phyloP scores from a whole-genome alignment of 2,888 invertebrate genomes.

The Homarus gammarus region DNA sequence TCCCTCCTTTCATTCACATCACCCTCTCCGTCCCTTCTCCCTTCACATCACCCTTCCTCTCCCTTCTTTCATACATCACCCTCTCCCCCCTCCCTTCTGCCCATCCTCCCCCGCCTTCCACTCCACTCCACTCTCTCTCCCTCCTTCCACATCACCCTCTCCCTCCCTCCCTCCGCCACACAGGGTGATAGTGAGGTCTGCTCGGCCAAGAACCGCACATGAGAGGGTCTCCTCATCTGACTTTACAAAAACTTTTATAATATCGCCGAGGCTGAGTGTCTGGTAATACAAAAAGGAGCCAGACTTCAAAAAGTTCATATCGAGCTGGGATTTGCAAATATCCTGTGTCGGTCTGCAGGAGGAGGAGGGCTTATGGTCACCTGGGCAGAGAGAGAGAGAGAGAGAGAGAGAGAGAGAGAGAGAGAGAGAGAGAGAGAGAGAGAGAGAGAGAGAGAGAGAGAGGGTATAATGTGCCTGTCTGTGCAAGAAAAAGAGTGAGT shows the following conservation, averaged over 20 bases:
- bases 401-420: slow-evolving; percentile 37
- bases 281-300: not conserved
- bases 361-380: not conserved
- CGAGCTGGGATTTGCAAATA: slow-evolving; percentile 13
- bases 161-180: not conserved
- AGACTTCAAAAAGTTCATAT: not conserved
- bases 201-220: not conserved
- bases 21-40: too few species aligned
- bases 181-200: not conserved
- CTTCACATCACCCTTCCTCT: too few species aligned
- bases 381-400: slow-evolving; percentile 3
- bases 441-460: slow-evolving; percentile 46
- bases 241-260: slow-evolving; percentile 29
- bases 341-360: not conserved
- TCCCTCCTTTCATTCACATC: too few species aligned
- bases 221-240: not conserved
- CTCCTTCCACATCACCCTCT: slow-evolving; percentile 4
- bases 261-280: not conserved
- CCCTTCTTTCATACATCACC: too few species aligned
- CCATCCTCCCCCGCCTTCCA: too few species aligned
- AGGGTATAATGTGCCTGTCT: too few species aligned
- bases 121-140: not conserved
- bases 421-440: slow-evolving; percentile 44
- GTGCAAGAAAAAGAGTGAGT: too few species aligned
- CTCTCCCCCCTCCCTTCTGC: not conserved